Evolutionary conservation across 1,140 invertebrate genomes (phyloP).

Genomic region (Drosophila simulans): DNA sequence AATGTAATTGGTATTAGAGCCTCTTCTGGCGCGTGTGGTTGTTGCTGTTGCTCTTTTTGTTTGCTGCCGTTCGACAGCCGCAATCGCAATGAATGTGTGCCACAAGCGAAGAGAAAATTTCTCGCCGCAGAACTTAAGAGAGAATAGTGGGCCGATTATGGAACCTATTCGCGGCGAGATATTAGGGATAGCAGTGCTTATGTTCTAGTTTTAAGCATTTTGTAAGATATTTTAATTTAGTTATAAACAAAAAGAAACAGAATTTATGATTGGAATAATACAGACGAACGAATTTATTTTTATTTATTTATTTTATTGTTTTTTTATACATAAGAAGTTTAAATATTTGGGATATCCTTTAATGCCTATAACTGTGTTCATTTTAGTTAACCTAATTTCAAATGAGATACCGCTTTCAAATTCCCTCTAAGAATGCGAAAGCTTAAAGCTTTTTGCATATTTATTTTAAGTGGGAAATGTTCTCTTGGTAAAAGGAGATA

Average conservation of each 20-base stretch:
- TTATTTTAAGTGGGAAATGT: neutral
- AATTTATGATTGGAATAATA: neutral
- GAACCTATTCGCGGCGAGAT: neutral
- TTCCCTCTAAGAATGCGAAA: conserved; percentile 7
- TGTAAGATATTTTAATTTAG: neutral
- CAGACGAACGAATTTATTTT: too few relatives aligned
- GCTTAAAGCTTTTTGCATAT: conserved; percentile 40
- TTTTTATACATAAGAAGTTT: too few relatives aligned
- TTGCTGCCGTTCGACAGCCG: conserved; percentile 18
- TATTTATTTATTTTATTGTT: neutral
- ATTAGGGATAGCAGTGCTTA: neutral
- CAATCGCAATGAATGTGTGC: conserved; percentile 45
- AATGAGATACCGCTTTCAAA: neutral
- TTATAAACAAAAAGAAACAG: neutral
- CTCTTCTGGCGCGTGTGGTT: conserved; percentile 36
- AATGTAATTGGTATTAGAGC: conserved; percentile 77
- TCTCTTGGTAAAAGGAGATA: neutral
- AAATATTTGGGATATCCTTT: too few relatives aligned
- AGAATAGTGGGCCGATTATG: conserved; percentile 23
- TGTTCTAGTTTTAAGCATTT: neutral
- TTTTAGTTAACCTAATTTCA: conserved; percentile 13
- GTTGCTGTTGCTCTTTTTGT: conserved; percentile 65
- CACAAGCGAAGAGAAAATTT: conserved; percentile 66
- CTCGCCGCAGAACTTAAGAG: conserved; percentile 22
- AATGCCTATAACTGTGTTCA: neutral